Evolutionary conservation across 2,797 vertebrate species (phyloP).

Genomic region (Euthynnus affinis): DNA sequence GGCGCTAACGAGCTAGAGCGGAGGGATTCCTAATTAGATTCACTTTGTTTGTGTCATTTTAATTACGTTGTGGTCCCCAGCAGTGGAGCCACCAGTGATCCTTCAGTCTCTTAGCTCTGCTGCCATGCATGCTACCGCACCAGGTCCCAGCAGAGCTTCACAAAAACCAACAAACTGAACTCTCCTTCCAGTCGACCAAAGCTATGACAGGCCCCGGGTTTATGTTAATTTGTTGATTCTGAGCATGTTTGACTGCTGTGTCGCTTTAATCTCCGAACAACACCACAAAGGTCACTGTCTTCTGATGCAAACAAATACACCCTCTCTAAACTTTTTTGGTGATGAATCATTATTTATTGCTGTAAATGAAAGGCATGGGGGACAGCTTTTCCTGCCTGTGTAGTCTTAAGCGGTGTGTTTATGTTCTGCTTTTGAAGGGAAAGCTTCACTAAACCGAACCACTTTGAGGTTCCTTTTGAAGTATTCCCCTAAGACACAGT

Average conservation of each 20-base stretch:
- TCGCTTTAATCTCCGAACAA: slow-evolving; percentile 78
- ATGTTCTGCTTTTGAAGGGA: slow-evolving; percentile 82
- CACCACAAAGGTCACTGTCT: slow-evolving; percentile 77
- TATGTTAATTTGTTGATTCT: slow-evolving; percentile 79
- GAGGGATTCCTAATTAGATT: slow-evolving; percentile 93
- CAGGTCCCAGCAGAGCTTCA: slow-evolving; percentile 72
- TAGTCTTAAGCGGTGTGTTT: slow-evolving; percentile 82
- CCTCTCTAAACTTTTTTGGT: slow-evolving; percentile 81
- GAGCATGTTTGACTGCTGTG: slow-evolving; percentile 72
- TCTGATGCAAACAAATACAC: slow-evolving; percentile 81
- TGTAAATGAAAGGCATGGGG: slow-evolving; percentile 82
- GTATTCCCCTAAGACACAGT: slow-evolving; percentile 82
- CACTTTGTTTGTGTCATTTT: slow-evolving; percentile 95
- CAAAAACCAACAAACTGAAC: slow-evolving; percentile 67
- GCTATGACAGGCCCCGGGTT: slow-evolving; percentile 64
- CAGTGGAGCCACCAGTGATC: slow-evolving; percentile 86
- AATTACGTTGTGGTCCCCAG: slow-evolving; percentile 90
- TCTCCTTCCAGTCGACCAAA: slow-evolving; percentile 59
- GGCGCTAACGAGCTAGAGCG: slow-evolving; percentile 89
- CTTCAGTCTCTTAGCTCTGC: slow-evolving; percentile 77
- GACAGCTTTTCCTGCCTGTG: slow-evolving; percentile 82
- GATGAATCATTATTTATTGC: slow-evolving; percentile 85
- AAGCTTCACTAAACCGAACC: slow-evolving; percentile 82
- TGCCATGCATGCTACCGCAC: slow-evolving; percentile 59
- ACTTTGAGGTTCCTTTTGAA: slow-evolving; percentile 86